Conservation (phyloP, 2,113 vertebrate species). For the Pteronura brasiliensis region DNA sequence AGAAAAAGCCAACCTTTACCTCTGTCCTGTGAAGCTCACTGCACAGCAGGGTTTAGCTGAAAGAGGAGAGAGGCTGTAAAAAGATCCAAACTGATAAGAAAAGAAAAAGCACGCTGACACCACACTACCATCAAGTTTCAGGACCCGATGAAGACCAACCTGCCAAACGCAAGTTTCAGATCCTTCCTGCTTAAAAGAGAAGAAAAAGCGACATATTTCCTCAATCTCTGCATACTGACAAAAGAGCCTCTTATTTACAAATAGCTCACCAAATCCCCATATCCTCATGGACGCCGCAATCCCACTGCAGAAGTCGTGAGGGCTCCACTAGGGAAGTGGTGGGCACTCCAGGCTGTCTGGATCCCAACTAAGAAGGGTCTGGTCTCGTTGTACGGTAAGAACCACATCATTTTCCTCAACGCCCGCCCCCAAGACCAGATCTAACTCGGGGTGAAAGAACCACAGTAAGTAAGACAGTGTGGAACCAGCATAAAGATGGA, state of each 20-base stretch:
- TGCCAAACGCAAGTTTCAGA: neutral
- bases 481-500: accelerated
- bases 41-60: neutral
- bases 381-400: neutral
- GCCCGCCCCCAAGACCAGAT: neutral
- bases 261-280: neutral
- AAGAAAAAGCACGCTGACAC: neutral
- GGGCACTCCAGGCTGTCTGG: neutral
- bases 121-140: neutral
- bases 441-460: neutral
- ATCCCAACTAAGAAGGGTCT: neutral
- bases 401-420: neutral
- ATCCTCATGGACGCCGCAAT: neutral
- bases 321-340: neutral
- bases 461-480: neutral
- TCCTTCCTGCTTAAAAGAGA: neutral
- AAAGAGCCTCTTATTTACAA: neutral
- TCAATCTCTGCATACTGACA: neutral
- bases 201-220: neutral
- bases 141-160: neutral
- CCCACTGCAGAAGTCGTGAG: accelerated
- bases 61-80: neutral
- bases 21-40: neutral
- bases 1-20: neutral
- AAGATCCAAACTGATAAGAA: neutral